These are phyloP conservation scores for Nansenia antarctica DNA, from an alignment of 2,113 vertebrate species.

Conservation along the genomic window DNA sequence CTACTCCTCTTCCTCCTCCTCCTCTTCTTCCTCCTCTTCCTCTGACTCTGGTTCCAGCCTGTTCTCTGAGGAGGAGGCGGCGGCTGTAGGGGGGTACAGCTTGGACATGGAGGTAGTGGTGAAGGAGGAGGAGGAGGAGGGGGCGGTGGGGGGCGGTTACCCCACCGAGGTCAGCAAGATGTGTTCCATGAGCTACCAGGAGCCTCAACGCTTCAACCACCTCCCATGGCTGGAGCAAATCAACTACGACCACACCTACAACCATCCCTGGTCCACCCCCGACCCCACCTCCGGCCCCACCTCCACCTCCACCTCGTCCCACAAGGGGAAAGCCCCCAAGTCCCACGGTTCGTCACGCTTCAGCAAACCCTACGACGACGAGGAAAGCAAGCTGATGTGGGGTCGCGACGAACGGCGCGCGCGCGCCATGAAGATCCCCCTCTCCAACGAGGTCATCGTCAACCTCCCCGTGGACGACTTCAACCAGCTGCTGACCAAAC, in stretches of 20 bases:
- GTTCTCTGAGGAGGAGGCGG: conserved; percentile 81
- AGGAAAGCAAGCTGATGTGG: conserved; percentile 74
- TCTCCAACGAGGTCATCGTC: conserved; percentile 91
- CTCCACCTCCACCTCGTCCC: too few relatives aligned
- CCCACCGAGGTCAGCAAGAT: conserved; percentile 82
- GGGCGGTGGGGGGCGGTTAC: conserved; percentile 83
- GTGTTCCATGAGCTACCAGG: conserved; percentile 79
- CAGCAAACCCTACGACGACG: conserved; percentile 13
- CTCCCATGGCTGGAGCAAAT: conserved; percentile 86
- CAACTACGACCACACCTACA: conserved; percentile 94
- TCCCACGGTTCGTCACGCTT: background rate
- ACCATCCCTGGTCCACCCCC: conserved; percentile 73
- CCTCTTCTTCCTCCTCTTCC: conserved; percentile 65
- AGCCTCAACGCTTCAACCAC: conserved; percentile 78
- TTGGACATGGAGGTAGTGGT: conserved; percentile 68
- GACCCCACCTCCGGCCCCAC: too few relatives aligned
- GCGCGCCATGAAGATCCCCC: conserved; percentile 86
- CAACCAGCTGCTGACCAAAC: conserved; percentile 86
- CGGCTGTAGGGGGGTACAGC: conserved; percentile 80
- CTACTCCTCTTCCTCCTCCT: conserved; percentile 75
- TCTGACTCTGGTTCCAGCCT: conserved; percentile 47
- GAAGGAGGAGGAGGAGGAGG: conserved; percentile 86
- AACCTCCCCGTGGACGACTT: conserved; percentile 95
- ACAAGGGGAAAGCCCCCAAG: conserved; percentile 18
- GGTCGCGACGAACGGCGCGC: conserved; percentile 86